A percentile compares a stretch with the other conserved stretches of the same genome.
Conservation (phyloP, 2,797 vertebrate genomes). For the Crypturellus tataupa region DNA sequence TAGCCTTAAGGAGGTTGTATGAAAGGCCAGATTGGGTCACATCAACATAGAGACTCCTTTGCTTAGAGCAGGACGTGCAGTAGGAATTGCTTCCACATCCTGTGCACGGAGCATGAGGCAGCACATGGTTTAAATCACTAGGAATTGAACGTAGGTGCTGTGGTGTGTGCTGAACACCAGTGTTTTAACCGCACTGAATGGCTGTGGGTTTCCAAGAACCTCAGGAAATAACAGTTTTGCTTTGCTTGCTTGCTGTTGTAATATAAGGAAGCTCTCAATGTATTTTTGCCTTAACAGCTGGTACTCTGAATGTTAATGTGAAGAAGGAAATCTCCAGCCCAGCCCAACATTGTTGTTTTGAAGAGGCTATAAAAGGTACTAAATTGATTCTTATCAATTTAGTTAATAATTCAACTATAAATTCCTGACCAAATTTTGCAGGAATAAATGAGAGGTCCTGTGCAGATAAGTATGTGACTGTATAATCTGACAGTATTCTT, state of each 20-base stretch:
- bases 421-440: conserved; percentile 23
- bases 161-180: background rate
- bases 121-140: background rate
- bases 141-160: too few species aligned
- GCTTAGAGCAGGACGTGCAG: background rate
- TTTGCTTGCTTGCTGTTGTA: conserved; percentile 42
- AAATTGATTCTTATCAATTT: conserved; percentile 71
- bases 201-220: conserved; percentile 5
- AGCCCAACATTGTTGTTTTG: conserved; percentile 92
- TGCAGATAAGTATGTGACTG: conserved; percentile 15
- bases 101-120: background rate
- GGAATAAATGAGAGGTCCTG: conserved; percentile 32
- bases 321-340: conserved; percentile 94
- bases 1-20: too few species aligned
- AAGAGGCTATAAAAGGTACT: conserved; percentile 94
- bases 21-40: too few species aligned
- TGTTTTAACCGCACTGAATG: background rate
- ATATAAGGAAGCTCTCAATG: conserved; percentile 54
- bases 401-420: conserved; percentile 58
- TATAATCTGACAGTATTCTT: background rate
- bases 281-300: conserved; percentile 81
- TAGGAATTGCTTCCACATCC: background rate
- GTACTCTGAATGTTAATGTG: conserved; percentile 89
- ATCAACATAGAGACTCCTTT: background rate
- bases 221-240: background rate